phyloP scores from a whole-genome alignment of 2,888 invertebrate species.

The Drosophila prolongata region DNA sequence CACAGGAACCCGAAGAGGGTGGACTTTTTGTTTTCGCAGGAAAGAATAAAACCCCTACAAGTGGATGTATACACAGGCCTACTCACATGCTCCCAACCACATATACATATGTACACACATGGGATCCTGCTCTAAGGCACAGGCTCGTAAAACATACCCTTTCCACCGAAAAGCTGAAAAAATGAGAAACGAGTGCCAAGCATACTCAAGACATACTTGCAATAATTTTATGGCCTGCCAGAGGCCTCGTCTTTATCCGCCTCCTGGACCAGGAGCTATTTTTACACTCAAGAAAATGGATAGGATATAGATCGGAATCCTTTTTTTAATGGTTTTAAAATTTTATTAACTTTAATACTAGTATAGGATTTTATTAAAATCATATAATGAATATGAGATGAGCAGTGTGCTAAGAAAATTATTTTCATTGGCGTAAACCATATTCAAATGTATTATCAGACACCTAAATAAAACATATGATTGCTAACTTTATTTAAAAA shows the following conservation, averaged over 20 bases:
- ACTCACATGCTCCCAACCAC: constrained; percentile 18
- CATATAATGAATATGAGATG: too few species aligned
- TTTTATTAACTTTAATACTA: too few species aligned
- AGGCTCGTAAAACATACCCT: constrained; percentile 74
- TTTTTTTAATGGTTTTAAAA: too few species aligned
- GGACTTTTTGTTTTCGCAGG: constrained; percentile 72
- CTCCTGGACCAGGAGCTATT: constrained; percentile 32
- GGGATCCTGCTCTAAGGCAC: constrained; percentile 62
- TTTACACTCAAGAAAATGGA: constrained; percentile 16
- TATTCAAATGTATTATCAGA: too few species aligned
- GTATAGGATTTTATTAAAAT: too few species aligned
- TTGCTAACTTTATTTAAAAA: too few species aligned
- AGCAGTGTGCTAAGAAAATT: too few species aligned
- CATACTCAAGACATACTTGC: constrained; percentile 78
- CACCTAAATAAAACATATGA: too few species aligned
- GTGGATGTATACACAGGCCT: constrained; percentile 58
- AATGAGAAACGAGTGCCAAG: constrained; percentile 69
- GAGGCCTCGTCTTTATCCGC: constrained; percentile 50
- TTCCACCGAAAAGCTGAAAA: constrained; percentile 50
- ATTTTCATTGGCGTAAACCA: too few species aligned
- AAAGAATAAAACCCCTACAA: constrained; percentile 71
- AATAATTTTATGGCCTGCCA: constrained; percentile 75
- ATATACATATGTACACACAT: constrained; percentile 22
- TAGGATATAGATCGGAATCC: neutral
- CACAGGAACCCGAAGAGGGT: constrained; percentile 59